phyloP scores from a whole-genome alignment of 2,113 vertebrate genomes.

The Naja naja region DNA sequence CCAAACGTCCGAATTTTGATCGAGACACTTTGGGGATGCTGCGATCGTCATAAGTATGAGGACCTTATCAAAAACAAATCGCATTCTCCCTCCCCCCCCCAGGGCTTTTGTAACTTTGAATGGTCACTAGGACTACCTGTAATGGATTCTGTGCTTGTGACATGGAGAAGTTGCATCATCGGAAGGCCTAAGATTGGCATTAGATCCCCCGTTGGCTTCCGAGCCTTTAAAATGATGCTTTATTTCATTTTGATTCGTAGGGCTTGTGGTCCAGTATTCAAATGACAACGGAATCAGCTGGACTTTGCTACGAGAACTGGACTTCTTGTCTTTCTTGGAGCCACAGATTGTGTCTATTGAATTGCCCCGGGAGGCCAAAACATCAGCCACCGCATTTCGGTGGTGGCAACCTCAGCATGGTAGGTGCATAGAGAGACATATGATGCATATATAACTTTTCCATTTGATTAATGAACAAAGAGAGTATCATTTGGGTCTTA shows the following conservation, averaged over 20 bases:
- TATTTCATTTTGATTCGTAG: conserved; percentile 64
- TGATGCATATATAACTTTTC: rapidly evolving
- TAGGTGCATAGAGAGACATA: conserved; percentile 42
- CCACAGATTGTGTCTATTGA: conserved; percentile 94
- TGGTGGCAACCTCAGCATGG: conserved; percentile 98
- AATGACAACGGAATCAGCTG: conserved; percentile 92
- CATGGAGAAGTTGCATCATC: conserved; percentile 28
- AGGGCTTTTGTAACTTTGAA: no score
- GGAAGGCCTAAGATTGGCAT: not conserved
- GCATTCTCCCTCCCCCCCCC: rapidly evolving
- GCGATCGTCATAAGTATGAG: no score
- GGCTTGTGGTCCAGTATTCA: conserved; percentile 92
- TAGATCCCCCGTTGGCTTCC: not conserved
- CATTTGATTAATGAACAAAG: not conserved
- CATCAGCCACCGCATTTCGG: conserved; percentile 85
- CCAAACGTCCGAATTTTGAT: no score
- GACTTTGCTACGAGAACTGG: conserved; percentile 89
- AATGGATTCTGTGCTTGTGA: conserved; percentile 30
- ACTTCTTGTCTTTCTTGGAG: conserved; percentile 92
- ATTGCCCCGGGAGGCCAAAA: conserved; percentile 87
- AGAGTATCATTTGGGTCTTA: not conserved
- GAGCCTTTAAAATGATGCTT: not conserved
- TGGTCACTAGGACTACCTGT: not conserved
- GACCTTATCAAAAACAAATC: no score
- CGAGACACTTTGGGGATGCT: no score